Evolutionary conservation across 2,888 invertebrate genomes (phyloP).

Genomic region (Mermis nigrescens): DNA sequence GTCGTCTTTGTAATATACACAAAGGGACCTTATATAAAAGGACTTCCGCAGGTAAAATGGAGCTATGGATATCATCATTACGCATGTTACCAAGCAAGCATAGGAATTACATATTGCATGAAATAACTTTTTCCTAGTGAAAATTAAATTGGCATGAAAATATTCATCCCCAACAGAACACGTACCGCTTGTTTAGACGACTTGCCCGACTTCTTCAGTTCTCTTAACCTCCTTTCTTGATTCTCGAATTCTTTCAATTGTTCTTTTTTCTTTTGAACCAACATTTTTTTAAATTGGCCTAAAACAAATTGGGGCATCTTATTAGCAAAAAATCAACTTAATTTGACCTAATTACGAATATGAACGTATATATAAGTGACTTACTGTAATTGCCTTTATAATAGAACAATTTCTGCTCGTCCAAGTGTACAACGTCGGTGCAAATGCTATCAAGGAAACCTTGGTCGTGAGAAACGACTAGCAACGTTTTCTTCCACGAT

Average conservation of each 20-base stretch:
- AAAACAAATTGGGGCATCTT: conserved; percentile 13
- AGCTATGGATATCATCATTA: too few species aligned
- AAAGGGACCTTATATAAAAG: too few species aligned
- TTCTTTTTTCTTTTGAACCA: conserved; percentile 78
- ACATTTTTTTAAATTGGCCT: conserved; percentile 82
- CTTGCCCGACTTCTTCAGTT: conserved; percentile 81
- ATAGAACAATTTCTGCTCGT: conserved; percentile 76
- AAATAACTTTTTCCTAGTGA: too few species aligned
- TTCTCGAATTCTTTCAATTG: conserved; percentile 91
- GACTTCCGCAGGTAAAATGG: too few species aligned
- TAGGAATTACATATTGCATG: too few species aligned
- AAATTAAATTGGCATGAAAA: too few species aligned
- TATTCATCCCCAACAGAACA: not conserved
- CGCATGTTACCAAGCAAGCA: too few species aligned
- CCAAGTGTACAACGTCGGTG: conserved; percentile 91
- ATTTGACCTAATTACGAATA: too few species aligned
- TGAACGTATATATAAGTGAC: too few species aligned
- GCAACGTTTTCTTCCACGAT: conserved; percentile 90
- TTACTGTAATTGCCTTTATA: conserved; percentile 81
- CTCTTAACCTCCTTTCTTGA: conserved; percentile 84
- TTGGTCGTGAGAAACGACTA: conserved; percentile 98
- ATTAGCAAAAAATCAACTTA: too few species aligned
- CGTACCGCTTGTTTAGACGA: conserved; percentile 67
- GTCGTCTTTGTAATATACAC: too few species aligned
- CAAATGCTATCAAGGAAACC: conserved; percentile 98